Evolutionary conservation across 2,113 vertebrate species (phyloP).

Genomic region (Neogobius melanostomus): DNA sequence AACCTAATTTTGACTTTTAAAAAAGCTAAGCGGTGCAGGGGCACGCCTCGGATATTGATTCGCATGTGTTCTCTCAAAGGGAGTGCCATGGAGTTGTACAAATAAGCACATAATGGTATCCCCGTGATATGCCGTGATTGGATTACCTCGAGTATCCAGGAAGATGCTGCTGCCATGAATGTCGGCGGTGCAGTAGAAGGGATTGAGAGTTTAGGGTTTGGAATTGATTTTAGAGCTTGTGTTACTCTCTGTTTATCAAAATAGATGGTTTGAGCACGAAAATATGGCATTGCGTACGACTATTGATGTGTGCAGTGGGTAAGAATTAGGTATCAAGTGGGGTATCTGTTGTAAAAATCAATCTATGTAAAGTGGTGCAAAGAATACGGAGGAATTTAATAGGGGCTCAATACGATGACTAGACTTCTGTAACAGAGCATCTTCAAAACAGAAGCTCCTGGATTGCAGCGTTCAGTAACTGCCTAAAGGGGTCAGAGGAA

Average conservation of each 20-base stretch:
- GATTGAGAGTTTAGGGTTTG: slow-evolving; percentile 38
- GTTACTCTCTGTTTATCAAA: slow-evolving; percentile 22
- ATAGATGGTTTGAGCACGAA: not conserved
- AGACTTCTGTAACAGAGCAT: no score
- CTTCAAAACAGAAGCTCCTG: no score
- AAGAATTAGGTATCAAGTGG: no score
- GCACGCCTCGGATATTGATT: slow-evolving; percentile 60
- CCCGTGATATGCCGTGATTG: slow-evolving; percentile 60
- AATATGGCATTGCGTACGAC: no score
- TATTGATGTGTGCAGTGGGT: no score
- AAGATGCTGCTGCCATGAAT: slow-evolving; percentile 40
- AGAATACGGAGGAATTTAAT: no score
- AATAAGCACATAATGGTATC: slow-evolving; percentile 62
- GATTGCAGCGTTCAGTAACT: no score
- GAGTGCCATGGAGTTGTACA: slow-evolving; percentile 47
- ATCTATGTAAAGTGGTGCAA: no score
- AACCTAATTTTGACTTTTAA: slow-evolving; percentile 54
- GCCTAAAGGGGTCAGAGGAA: no score
- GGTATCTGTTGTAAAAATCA: no score
- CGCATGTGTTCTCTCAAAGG: slow-evolving; percentile 40
- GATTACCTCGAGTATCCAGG: slow-evolving; percentile 50
- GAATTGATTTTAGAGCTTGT: slow-evolving; percentile 42
- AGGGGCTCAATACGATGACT: no score
- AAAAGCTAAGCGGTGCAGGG: slow-evolving; percentile 11
- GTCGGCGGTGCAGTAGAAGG: slow-evolving; percentile 39